Evolutionary conservation across 2,888 invertebrate genomes (phyloP), one percentile per base, ranked within the genome.

Genomic region (Vandiemenella viatica): DNA sequence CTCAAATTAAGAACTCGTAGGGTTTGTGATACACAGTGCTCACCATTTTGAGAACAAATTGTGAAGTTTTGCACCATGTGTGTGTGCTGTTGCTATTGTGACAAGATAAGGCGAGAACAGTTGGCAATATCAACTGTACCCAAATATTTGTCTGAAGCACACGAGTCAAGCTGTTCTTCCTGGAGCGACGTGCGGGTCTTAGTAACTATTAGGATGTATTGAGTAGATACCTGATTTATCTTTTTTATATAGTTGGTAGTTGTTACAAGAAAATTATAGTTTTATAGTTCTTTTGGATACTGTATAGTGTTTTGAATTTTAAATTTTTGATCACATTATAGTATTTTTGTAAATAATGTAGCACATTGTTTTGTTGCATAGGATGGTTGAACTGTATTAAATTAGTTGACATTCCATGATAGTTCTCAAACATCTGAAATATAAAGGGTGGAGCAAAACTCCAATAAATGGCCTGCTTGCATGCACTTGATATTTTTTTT

Each of bases 381-480:
- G 46, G 44, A 47, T 46, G 49, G 45, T 45, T 32, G 41, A 51
- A 18, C 32, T 47, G 44, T 47, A 49, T 43, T 41, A 22, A 23
- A 43, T 52, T 47, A 52, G 52, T 52, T 43, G 49, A 52, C 52
- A 52, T 52, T 52, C 52, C 52, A 52, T 48, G 42, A 42, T 42
- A 47, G 47, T 42, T 42, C 21, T 26, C 47, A 46, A 38, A 46
- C 46, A 46, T 40, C 19, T 45, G 19, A 16, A 22, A 23, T 21
- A n/a, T n/a, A n/a, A n/a, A n/a, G n/a, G n/a, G n/a, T n/a, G n/a
- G n/a, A n/a, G n/a, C n/a, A n/a, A n/a, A n/a, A n/a, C n/a, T n/a
- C n/a, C n/a, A n/a, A n/a, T n/a, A n/a, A n/a, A n/a, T n/a, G n/a
- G n/a, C n/a, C n/a, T n/a, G n/a, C n/a, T n/a, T n/a, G n/a, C n/a